A percentile compares a stretch with the other conserved stretches of the same genome.
Evolutionary conservation across 2,888 invertebrate genomes (phyloP).

Genomic region (Phengaris alcon): DNA sequence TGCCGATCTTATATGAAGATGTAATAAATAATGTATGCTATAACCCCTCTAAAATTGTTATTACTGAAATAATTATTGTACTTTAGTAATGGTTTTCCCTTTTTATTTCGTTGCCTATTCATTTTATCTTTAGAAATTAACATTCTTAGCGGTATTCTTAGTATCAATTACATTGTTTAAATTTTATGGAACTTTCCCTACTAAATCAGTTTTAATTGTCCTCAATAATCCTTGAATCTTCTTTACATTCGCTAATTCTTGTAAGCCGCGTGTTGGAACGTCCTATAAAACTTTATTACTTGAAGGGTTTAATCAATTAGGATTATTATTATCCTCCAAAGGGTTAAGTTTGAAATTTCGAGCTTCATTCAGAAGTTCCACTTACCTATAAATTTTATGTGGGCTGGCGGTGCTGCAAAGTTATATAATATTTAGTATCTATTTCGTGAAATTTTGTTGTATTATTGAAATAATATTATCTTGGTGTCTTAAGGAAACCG

Average conservation of each 20-base stretch:
- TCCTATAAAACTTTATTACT: slow-evolving; percentile 13
- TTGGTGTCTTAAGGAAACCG: neutral
- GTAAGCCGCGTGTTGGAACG: slow-evolving; percentile 10
- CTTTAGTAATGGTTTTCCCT: neutral
- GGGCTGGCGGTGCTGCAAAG: neutral
- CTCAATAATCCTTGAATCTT: slow-evolving; percentile 5
- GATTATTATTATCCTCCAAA: slow-evolving; percentile 4
- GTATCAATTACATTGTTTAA: slow-evolving; percentile 15
- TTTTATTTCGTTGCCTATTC: neutral
- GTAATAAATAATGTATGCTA: neutral
- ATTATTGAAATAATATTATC: neutral
- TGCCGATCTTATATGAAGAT: neutral
- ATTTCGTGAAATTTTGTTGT: neutral
- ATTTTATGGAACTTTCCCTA: neutral
- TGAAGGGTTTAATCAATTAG: slow-evolving; percentile 16
- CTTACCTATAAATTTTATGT: slow-evolving; percentile 17
- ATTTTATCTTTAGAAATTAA: neutral
- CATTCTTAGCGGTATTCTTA: neutral
- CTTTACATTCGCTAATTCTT: slow-evolving; percentile 10
- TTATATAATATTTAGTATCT: slow-evolving; percentile 11
- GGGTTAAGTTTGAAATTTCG: slow-evolving; percentile 1
- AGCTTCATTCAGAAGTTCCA: slow-evolving; percentile 3
- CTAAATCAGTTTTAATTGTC: slow-evolving; percentile 18
- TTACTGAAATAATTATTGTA: neutral
- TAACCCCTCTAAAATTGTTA: neutral